phyloP scores from a whole-genome alignment of 1,140 invertebrate species.

The Chelonus insularis region DNA sequence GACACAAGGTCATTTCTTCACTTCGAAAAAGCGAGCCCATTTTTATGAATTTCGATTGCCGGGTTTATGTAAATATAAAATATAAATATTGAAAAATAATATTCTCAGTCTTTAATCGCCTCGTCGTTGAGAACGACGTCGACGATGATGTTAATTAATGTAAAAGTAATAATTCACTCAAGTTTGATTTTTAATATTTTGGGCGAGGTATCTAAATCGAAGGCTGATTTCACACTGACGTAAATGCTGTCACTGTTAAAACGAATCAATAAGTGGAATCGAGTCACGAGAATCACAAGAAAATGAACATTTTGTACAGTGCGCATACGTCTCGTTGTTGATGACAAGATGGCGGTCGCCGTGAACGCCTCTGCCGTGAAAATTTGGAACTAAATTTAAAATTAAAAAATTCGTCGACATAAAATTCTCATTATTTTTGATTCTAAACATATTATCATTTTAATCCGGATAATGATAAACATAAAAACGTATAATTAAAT shows the following conservation, averaged over 20 bases:
- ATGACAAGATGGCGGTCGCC: no score
- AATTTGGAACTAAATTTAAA: no score
- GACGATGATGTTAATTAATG: neutral
- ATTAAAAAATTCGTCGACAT: no score
- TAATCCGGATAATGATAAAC: no score
- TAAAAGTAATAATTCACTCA: neutral
- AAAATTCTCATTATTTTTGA: no score
- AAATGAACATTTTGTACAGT: neutral
- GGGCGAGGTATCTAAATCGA: constrained; percentile 22
- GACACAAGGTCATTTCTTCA: constrained; percentile 90
- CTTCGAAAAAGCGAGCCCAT: constrained; percentile 85
- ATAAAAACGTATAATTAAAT: no score
- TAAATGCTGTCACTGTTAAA: neutral
- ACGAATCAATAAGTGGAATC: constrained; percentile 30
- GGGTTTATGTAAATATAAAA: constrained; percentile 1
- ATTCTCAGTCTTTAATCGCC: neutral
- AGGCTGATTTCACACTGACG: constrained; percentile 11
- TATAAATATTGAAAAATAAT: constrained; percentile 1
- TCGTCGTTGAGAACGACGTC: constrained; percentile 3
- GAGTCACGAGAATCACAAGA: constrained; percentile 26
- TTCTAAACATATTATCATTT: no score
- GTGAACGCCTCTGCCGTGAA: no score
- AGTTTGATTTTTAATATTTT: constrained; percentile 11
- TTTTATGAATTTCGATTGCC: constrained; percentile 31
- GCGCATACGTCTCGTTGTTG: no score